A percentile compares a stretch with the other conserved stretches of the same genome.
These are phyloP conservation scores for Chaetoderma sp. DNA, from an alignment of 2,888 invertebrate species.

Conservation along the genomic window DNA sequence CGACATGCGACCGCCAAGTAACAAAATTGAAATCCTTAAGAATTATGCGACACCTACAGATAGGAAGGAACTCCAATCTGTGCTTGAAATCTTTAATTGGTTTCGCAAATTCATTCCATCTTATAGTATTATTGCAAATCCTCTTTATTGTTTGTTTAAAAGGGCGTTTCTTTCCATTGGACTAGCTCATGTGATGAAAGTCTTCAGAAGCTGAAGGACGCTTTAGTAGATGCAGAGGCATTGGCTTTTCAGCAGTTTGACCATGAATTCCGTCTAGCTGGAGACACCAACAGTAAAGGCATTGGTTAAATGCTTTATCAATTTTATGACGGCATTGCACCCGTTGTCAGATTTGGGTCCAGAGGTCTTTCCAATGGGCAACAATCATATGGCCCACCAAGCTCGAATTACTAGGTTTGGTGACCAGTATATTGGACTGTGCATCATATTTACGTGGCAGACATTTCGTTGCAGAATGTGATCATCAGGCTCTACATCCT, in stretches of 20 bases:
- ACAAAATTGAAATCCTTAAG: conserved; percentile 23
- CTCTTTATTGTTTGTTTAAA: too few relatives aligned
- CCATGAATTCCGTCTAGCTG: conserved; percentile 28
- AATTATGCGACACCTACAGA: conserved; percentile 27
- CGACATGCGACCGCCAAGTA: conserved; percentile 26
- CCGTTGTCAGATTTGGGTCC: conserved; percentile 27
- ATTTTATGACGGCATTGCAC: conserved; percentile 10
- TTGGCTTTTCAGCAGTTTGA: conserved; percentile 35
- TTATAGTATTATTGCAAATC: conserved; percentile 25
- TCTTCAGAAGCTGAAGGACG: conserved; percentile 26
- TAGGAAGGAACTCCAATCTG: conserved; percentile 35
- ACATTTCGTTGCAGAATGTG: too few relatives aligned
- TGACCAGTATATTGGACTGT: conserved; percentile 27
- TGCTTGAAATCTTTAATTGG: conserved; percentile 38
- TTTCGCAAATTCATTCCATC: too few relatives aligned
- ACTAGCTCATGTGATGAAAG: conserved; percentile 4
- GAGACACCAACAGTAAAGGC: conserved; percentile 31
- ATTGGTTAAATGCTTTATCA: conserved; percentile 40
- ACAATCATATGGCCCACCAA: conserved; percentile 34
- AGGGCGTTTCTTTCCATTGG: conserved; percentile 25
- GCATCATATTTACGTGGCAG: too few relatives aligned
- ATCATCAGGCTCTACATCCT: too few relatives aligned
- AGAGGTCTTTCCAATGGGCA: conserved; percentile 29
- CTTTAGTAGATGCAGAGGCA: conserved; percentile 22
- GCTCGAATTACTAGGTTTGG: conserved; percentile 31